Conservation (phyloP, 2,113 vertebrate species). For the Chaenocephalus aceratus region DNA sequence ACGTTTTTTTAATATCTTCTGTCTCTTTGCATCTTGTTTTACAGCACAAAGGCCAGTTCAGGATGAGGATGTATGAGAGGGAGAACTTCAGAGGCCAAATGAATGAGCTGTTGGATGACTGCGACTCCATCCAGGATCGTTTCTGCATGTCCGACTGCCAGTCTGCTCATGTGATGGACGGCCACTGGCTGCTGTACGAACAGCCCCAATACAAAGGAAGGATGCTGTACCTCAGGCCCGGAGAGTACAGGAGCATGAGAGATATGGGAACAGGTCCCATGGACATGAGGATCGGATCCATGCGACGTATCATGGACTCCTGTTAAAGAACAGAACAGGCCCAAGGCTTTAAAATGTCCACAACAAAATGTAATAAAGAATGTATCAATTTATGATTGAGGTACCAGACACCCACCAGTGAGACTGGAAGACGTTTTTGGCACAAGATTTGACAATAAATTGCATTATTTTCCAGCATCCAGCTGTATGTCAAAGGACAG, state of each 20-base stretch:
- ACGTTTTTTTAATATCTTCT: background rate
- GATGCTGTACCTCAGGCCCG: slow-evolving; percentile 74
- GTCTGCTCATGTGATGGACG: slow-evolving; percentile 79
- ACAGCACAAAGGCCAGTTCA: slow-evolving; percentile 80
- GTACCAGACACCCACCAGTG: slow-evolving; percentile 1
- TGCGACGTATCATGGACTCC: slow-evolving; percentile 75
- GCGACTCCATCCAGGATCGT: slow-evolving; percentile 70
- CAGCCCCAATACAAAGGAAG: slow-evolving; percentile 76
- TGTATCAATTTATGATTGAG: slow-evolving; percentile 1
- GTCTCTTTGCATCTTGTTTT: background rate
- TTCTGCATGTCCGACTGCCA: slow-evolving; percentile 79
- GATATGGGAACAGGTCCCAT: slow-evolving; percentile 69
- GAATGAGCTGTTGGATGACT: slow-evolving; percentile 80
- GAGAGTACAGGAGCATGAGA: slow-evolving; percentile 76
- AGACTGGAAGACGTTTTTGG: background rate
- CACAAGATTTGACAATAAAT: background rate
- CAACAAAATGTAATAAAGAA: slow-evolving; percentile 39
- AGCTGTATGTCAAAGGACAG: background rate
- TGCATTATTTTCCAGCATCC: slow-evolving; percentile 2
- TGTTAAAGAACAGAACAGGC: slow-evolving; percentile 53
- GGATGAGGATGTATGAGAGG: slow-evolving; percentile 82
- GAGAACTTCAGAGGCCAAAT: slow-evolving; percentile 81
- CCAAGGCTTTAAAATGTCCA: background rate
- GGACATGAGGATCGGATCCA: slow-evolving; percentile 77
- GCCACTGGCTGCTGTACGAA: slow-evolving; percentile 81